Base-by-base conservation (phyloP, 35 echinoderm and acorn worm genomes). In the Apostichopus californicus region DNA sequence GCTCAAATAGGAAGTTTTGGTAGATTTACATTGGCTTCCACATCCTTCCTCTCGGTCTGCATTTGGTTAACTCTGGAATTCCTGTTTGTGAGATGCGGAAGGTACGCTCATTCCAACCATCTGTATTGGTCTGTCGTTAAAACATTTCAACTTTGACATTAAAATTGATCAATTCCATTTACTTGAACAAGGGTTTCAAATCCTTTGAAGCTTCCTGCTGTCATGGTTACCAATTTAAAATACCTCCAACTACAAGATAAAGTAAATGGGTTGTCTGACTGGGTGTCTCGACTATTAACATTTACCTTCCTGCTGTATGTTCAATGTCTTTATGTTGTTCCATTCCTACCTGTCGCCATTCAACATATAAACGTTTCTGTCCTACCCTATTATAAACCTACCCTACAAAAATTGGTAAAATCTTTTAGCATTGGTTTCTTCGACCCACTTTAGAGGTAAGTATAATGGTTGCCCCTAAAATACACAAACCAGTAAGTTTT, bases 41-140 rank as follows among this genome's bases (percentile, higher is more conserved):
- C 80, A 83, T 83, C 80, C 80, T 83, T 83, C 80, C 80, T 46
- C 52, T 68, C 52, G 55, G 80, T 55, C 80, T 20, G 80, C 25
- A 54, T 55, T 83, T 46, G 80, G 46, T 46, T 46, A 83, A 56
- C 80, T 83, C 7, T 56, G 55, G 15, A 55, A 83, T 83, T 83
- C 80, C 80, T 83, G 80, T 83, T 55, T 83, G 52, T 46, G 12
- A 55, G 17, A 18, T 68, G 64, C 64, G 64, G 64, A 68, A 68
- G 64, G 64, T 18, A 17, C 34, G 18, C 18, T 68, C 64, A 68
- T 68, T 68, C 64, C 11, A 68, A 18, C 64, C 64, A 68, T 68
- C 64, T 68, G 64, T 68, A 18, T 14, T 11, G 64, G 11, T 66
- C 64, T 68, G 18, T 68, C 18, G 64, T 68, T 18, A 68, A 46